Conservation (phyloP, 2,113 vertebrate species). For the Corythaixoides concolor region DNA sequence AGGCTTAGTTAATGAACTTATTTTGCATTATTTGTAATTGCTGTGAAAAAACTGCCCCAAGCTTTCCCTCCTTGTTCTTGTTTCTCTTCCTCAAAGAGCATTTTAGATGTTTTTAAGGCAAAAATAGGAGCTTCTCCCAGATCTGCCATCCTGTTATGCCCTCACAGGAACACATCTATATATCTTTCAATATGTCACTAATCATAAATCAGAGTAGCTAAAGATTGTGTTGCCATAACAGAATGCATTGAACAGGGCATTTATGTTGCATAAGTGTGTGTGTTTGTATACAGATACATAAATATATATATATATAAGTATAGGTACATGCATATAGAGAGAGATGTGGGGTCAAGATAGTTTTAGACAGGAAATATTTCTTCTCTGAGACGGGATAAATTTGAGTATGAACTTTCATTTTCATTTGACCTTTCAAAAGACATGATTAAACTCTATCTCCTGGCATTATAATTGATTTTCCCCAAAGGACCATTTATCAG, state of each 20-base stretch:
- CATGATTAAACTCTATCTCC: slow-evolving; percentile 17
- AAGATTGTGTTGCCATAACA: background rate
- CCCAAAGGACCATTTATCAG: slow-evolving; percentile 13
- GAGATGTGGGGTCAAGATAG: background rate
- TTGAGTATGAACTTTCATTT: slow-evolving; percentile 29
- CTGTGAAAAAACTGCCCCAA: background rate
- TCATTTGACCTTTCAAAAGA: slow-evolving; percentile 35
- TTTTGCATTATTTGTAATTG: background rate
- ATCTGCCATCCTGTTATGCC: background rate
- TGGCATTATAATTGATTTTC: background rate
- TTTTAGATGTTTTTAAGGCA: background rate
- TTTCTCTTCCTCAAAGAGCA: background rate
- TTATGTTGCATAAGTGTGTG: background rate
- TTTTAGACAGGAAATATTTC: background rate
- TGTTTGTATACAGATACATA: background rate
- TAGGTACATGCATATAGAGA: background rate
- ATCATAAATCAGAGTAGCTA: background rate
- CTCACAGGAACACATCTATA: background rate
- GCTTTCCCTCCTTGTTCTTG: background rate
- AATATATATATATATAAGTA: background rate
- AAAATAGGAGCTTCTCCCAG: background rate
- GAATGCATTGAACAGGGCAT: background rate
- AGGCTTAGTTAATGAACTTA: background rate
- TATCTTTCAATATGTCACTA: background rate
- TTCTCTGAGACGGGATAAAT: background rate